phyloP scores from a whole-genome alignment of 2,797 vertebrate species.

The Enteromius trimaculatus region DNA sequence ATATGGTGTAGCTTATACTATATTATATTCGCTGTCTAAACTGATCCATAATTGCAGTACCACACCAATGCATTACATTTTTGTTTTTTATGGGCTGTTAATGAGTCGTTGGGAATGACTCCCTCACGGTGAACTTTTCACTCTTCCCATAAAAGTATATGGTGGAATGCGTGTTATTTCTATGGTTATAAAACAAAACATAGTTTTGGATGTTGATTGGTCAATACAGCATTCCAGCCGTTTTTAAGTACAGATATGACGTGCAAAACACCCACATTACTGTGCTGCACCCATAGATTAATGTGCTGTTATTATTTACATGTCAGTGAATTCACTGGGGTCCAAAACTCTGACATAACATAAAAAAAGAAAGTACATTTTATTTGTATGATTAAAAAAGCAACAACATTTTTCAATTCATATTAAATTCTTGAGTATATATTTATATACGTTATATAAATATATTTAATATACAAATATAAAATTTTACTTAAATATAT shows the following conservation, averaged over 20 bases:
- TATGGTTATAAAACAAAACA: not conserved
- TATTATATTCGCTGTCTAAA: not conserved
- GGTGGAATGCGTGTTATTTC: not conserved
- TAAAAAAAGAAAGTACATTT: no score
- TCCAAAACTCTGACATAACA: not conserved
- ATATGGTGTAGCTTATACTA: conserved; percentile 2
- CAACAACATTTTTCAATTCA: not conserved
- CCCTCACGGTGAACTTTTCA: conserved; percentile 23
- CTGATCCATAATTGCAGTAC: conserved; percentile 1
- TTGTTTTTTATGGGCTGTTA: conserved; percentile 40
- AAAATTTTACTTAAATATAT: no score
- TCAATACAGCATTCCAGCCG: not conserved
- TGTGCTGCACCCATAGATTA: conserved; percentile 2
- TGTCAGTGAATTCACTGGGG: not conserved
- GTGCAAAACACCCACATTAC: not conserved
- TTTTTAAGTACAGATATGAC: conserved; percentile 17
- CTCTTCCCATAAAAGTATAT: conserved; percentile 23
- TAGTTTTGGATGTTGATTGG: not conserved
- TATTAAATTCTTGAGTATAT: not conserved
- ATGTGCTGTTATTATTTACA: conserved; percentile 5
- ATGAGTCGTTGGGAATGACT: not conserved
- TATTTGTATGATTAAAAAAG: not conserved
- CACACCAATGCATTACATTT: conserved; percentile 3
- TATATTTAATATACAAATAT: no score
- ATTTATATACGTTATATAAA: no score